Evolutionary conservation across 2,888 invertebrate species (phyloP).

Genomic region (Leptinotarsa peninsularis): DNA sequence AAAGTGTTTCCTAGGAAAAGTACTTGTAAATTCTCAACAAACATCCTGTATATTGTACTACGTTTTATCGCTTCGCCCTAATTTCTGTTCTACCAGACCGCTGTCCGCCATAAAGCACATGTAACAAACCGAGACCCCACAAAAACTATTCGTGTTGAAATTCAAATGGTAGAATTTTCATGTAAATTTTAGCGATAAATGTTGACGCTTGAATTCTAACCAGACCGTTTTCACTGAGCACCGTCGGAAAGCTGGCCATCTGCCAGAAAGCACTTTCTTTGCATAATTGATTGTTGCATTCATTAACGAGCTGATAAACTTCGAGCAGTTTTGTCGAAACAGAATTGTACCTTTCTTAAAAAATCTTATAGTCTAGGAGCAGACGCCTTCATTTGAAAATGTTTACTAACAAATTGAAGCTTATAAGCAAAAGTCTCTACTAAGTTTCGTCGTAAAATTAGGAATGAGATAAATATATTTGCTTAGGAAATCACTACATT

Average conservation of each 20-base stretch:
- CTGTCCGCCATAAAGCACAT: constrained; percentile 2
- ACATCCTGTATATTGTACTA: background rate
- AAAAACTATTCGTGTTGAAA: constrained; percentile 10
- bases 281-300: constrained; percentile 15
- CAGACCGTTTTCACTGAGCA: constrained; percentile 6
- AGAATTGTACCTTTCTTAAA: background rate
- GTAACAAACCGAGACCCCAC: constrained; percentile 5
- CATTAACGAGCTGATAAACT: constrained; percentile 14
- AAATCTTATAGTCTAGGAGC: background rate
- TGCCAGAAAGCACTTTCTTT: constrained; percentile 14
- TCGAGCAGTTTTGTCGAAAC: background rate
- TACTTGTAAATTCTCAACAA: background rate
- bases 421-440: too few relatives aligned
- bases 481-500: too few relatives aligned
- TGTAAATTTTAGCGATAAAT: constrained; percentile 14
- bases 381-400: too few relatives aligned
- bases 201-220: constrained; percentile 10
- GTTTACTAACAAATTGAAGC: too few relatives aligned
- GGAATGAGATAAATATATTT: too few relatives aligned
- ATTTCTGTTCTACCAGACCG: background rate
- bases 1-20: too few relatives aligned
- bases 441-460: too few relatives aligned
- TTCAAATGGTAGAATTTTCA: constrained; percentile 16
- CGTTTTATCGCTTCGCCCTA: background rate
- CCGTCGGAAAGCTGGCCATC: constrained; percentile 1